Base-by-base conservation (phyloP, 2,888 invertebrate species). In the Rhaphigaster nebulosa region DNA sequence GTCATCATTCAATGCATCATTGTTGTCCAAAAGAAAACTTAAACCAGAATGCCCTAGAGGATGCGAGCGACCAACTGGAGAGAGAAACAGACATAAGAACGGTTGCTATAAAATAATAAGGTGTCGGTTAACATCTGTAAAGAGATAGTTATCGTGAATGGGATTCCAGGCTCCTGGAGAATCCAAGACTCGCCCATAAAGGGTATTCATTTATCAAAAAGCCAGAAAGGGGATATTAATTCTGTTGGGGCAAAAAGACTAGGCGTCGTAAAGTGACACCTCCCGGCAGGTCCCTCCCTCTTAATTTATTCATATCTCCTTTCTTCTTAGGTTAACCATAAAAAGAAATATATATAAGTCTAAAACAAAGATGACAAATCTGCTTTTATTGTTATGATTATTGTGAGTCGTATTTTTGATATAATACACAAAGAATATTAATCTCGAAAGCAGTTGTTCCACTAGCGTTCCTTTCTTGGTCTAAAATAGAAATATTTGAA, bases 141-240 rank as follows among this genome's bases (percentile, higher is more conserved):
- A 45, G 41, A 84, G 80, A 84, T 84, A 84, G 80, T 38, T 34
- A 84, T 84, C 80, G 38, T 45, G 41, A 45, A 38, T 45, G 80
- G 45, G 80, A 84, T 84, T 84, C 80, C 80, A 45, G 80, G 80
- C 80, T 84, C 80, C 80, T 84, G 80, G 80, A 84, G 80, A 84
- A 84, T 45, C 45, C 80, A 84, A 45, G 80, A 41, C 45, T 18
- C 80, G 26, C 80, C 80, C 80, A 84, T 84, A 84, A 45, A 84
- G 80, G 41, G 6, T 23, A 84, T 45, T 84, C 80, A 84, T 84
- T 84, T 84, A 84, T 84, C 80, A 84, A 84, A 84, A 84, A 84
- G 80, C 80, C 45, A 84, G 80, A 84, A 84, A 45, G 80, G 80
- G 80, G 80, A 41, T 84, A 84, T 84, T 84, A 84, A 84, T 84